These are phyloP conservation scores for Nixonia krombeini DNA, from an alignment of 1,140 invertebrate species.

Conservation along the genomic window DNA sequence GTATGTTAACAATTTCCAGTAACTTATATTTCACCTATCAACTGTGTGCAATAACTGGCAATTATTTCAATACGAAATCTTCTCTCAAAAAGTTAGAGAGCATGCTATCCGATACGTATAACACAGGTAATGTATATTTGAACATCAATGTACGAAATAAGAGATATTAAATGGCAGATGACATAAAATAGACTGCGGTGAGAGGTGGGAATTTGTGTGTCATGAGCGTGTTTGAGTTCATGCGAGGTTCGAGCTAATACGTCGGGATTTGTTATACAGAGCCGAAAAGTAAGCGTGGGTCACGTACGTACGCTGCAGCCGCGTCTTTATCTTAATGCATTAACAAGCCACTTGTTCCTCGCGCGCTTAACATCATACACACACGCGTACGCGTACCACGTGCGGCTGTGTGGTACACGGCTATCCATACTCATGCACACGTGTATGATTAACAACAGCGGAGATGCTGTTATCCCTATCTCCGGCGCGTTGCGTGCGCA, in stretches of 20 bases:
- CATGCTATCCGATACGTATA: background rate
- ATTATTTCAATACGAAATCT: too few relatives aligned
- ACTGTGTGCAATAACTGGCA: too few relatives aligned
- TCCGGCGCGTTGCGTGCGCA: constrained; percentile 34
- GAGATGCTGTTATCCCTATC: constrained; percentile 21
- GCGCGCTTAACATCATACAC: constrained; percentile 30
- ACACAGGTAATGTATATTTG: background rate
- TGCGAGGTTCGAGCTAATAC: too few relatives aligned
- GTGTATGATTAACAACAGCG: constrained; percentile 22
- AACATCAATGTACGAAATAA: background rate
- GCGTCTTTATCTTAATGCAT: constrained; percentile 53
- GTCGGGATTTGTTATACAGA: constrained; percentile 35
- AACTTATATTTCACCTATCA: too few relatives aligned
- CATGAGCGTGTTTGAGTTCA: background rate
- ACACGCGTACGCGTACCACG: constrained; percentile 39
- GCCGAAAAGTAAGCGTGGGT: constrained; percentile 50
- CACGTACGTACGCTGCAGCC: constrained; percentile 27
- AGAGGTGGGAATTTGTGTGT: too few relatives aligned
- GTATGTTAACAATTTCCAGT: too few relatives aligned
- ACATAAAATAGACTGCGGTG: too few relatives aligned
- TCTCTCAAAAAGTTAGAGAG: background rate
- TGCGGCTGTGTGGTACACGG: too few relatives aligned
- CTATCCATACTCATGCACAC: too few relatives aligned
- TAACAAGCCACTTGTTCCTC: constrained; percentile 58
- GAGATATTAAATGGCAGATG: too few relatives aligned